Evolutionary conservation across 1,140 invertebrate genomes (phyloP).

Genomic region (Drosophila elegans): DNA sequence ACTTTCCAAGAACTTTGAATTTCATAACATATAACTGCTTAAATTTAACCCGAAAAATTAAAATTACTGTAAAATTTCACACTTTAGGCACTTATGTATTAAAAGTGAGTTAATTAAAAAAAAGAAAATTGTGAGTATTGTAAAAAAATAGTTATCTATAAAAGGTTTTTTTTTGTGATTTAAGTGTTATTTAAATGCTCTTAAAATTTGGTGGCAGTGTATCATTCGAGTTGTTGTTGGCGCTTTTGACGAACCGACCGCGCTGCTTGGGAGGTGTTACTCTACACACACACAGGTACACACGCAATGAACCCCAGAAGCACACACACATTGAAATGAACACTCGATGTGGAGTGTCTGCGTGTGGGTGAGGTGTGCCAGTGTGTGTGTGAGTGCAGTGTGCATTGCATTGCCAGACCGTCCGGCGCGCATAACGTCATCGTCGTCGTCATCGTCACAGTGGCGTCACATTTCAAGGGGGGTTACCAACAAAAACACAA

Average conservation of each 20-base stretch:
- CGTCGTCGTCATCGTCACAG: constrained; percentile 57
- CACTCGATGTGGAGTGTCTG: constrained; percentile 28
- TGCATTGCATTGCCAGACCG: constrained; percentile 68
- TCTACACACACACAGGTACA: constrained; percentile 49
- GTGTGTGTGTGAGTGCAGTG: constrained; percentile 26
- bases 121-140: too few relatives aligned
- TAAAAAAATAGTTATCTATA: too few relatives aligned
- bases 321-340: constrained; percentile 16
- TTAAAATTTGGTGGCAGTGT: constrained; percentile 10
- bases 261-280: constrained; percentile 73
- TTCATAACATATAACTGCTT: too few relatives aligned
- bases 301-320: constrained; percentile 47
- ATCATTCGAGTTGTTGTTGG: constrained; percentile 59
- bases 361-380: constrained; percentile 13
- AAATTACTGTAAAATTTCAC: too few relatives aligned
- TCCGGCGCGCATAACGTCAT: constrained; percentile 75
- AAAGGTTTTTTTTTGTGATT: too few relatives aligned
- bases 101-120: too few relatives aligned
- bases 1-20: too few relatives aligned
- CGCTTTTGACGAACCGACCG: constrained; percentile 64
- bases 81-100: too few relatives aligned
- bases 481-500: not conserved
- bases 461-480: constrained; percentile 1
- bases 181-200: too few relatives aligned
- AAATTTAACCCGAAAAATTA: too few relatives aligned